These are phyloP conservation scores for Etheostoma nigrum DNA, from an alignment of 2,797 vertebrate species.

Conservation along the genomic window DNA sequence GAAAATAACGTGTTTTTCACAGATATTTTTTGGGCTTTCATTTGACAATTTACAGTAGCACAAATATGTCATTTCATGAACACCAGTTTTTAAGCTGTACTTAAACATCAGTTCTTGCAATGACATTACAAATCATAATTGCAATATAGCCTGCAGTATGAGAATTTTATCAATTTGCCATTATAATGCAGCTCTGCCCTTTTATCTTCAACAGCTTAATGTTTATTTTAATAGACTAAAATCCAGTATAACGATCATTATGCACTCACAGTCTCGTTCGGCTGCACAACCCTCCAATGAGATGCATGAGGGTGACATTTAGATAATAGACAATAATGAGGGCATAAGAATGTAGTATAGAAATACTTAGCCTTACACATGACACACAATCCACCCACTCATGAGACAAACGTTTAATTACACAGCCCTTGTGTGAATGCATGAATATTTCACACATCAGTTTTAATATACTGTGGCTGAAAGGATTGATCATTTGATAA, in stretches of 20 bases:
- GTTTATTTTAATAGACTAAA: not conserved
- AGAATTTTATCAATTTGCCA: not conserved
- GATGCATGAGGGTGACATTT: slow-evolving; percentile 41
- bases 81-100: not conserved
- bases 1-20: not conserved
- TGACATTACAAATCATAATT: not conserved
- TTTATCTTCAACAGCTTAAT: slow-evolving; percentile 21
- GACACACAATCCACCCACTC: slow-evolving; percentile 28
- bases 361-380: not conserved
- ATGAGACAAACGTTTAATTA: slow-evolving; percentile 16
- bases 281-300: not conserved
- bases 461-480: slow-evolving; percentile 5
- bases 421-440: not conserved
- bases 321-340: slow-evolving; percentile 28
- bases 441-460: slow-evolving; percentile 27
- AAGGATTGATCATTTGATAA: slow-evolving; percentile 30
- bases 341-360: slow-evolving; percentile 1
- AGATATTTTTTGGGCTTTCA: not conserved
- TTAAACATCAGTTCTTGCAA: not conserved
- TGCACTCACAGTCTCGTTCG: not conserved
- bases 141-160: not conserved
- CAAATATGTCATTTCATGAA: not conserved
- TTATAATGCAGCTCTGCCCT: slow-evolving; percentile 8
- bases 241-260: not conserved
- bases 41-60: not conserved